Percentiles rank a stretch among this genome's conserved stretches.
Evolutionary conservation across 2,113 vertebrate genomes (phyloP).

Genomic region (Cephalopholis sonnerati): DNA sequence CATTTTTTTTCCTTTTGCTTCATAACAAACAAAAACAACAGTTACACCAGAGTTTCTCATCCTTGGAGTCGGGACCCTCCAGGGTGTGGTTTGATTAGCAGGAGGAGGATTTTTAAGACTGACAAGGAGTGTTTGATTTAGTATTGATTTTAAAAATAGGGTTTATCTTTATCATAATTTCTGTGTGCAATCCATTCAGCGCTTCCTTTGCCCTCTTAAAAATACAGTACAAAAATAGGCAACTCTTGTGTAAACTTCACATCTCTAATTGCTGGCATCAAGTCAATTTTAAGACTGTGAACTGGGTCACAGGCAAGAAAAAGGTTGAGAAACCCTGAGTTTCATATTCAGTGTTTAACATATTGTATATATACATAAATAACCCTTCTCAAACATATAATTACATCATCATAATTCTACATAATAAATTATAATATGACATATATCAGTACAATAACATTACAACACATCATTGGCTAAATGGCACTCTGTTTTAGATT

Average conservation of each 20-base stretch:
- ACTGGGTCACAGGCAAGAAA: not conserved
- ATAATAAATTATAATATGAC: not conserved
- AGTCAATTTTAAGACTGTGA: not conserved
- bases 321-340: conserved; percentile 40
- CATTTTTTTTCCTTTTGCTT: not conserved
- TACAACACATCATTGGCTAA: not conserved
- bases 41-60: conserved; percentile 39
- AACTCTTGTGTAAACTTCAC: not conserved
- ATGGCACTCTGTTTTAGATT: not conserved
- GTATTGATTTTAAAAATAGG: too few species aligned
- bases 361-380: not conserved
- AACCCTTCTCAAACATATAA: not conserved
- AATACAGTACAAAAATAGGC: not conserved
- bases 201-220: not conserved
- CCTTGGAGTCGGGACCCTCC: not conserved
- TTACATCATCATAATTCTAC: not conserved
- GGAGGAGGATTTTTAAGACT: not conserved
- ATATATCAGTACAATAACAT: not conserved
- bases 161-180: not conserved
- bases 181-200: not conserved
- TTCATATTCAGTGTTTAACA: not conserved
- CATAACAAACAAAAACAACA: not conserved
- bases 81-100: not conserved
- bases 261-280: not conserved
- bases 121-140: not conserved